These are phyloP conservation scores for Orussus abietinus DNA, from an alignment of 1,140 invertebrate genomes.

Conservation along the genomic window DNA sequence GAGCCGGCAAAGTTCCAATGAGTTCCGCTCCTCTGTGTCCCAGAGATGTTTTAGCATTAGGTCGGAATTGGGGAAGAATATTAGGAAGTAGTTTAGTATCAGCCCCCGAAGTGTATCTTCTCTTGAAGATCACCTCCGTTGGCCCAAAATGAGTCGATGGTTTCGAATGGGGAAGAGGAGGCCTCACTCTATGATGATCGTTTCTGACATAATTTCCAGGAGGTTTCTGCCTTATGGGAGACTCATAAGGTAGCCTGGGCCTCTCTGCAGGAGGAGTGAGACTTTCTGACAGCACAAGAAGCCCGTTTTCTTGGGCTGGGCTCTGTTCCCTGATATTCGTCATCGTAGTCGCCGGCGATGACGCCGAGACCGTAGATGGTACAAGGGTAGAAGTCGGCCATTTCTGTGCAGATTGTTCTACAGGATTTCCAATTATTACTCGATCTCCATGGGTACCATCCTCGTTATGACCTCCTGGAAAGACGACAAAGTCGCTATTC, in stretches of 20 bases:
- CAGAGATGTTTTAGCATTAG: slow-evolving; percentile 60
- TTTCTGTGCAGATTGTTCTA: slow-evolving; percentile 37
- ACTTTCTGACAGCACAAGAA: slow-evolving; percentile 39
- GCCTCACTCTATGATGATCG: too few relatives aligned
- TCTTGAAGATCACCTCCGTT: slow-evolving; percentile 42
- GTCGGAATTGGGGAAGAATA: slow-evolving; percentile 68
- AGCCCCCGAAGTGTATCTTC: slow-evolving; percentile 39
- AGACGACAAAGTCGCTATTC: slow-evolving; percentile 15
- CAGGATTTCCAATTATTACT: slow-evolving; percentile 42
- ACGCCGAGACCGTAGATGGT: too few relatives aligned
- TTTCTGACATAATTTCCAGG: too few relatives aligned
- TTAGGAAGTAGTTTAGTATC: slow-evolving; percentile 60
- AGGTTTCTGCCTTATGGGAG: slow-evolving; percentile 11
- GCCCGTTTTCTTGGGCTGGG: too few relatives aligned
- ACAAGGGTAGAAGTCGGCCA: slow-evolving; percentile 21
- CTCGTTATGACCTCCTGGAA: slow-evolving; percentile 12
- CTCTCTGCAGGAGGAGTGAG: slow-evolving; percentile 42
- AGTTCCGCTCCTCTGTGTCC: slow-evolving; percentile 49
- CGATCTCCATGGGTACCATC: slow-evolving; percentile 36
- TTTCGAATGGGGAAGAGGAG: slow-evolving; percentile 6
- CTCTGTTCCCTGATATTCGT: too few relatives aligned
- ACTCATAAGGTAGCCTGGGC: slow-evolving; percentile 30
- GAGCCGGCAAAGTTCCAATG: slow-evolving; percentile 43
- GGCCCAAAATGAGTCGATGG: slow-evolving; percentile 34
- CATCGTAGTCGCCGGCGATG: too few relatives aligned